Evolutionary conservation across 37 sponge, comb jelly and placozoan species (phyloP), one percentile per base, ranked within the genome.

Genomic region (Oopsacas minuta): DNA sequence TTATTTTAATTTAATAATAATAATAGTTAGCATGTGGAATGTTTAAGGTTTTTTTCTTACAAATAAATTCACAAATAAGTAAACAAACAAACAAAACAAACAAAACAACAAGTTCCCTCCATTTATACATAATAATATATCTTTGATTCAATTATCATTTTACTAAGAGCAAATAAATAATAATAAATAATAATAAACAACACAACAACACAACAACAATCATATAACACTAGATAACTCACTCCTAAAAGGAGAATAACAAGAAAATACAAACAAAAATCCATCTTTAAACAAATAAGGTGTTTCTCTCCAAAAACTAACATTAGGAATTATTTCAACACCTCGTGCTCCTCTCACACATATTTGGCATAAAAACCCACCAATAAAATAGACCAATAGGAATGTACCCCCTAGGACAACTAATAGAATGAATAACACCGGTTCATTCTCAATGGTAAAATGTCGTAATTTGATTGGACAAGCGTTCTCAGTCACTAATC

Each of bases 271-370:
- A 25, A 61, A n/a, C 30, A 61, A 61, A n/a, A 61, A 61, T 20
- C 75, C 75, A 12, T 61, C 92, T 88, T 87, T 90, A 81, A 93
- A 22, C 3, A 91, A 88, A 36, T 83, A 42, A 0, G 94, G 94
- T 0, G 91, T 35, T 46, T 85, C 87, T 82, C 86, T 89, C 94
- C 94, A 93, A 81, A 93, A 93, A 37, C 25, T 39, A 20, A 82
- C 32, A 49, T 91, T 86, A 0, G 94, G 94, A 38, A 93, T 86
- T 36, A 91, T 81, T 53, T 93, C 94, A 20, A 75, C 23, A 1
- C 91, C 91, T 36, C 85, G 38, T 0, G 94, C 91, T 42, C 91
- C 94, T 37, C 84, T 89, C 15, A 85, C 88, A 0, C 0, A 52
- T 53, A 87, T 86, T 86, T 81, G 87, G 38, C 86, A 32, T 12